A percentile compares a stretch with the other conserved stretches of the same genome.
Conservation (phyloP, 2,797 vertebrate genomes). For the Microctenopoma steveboyesi region DNA sequence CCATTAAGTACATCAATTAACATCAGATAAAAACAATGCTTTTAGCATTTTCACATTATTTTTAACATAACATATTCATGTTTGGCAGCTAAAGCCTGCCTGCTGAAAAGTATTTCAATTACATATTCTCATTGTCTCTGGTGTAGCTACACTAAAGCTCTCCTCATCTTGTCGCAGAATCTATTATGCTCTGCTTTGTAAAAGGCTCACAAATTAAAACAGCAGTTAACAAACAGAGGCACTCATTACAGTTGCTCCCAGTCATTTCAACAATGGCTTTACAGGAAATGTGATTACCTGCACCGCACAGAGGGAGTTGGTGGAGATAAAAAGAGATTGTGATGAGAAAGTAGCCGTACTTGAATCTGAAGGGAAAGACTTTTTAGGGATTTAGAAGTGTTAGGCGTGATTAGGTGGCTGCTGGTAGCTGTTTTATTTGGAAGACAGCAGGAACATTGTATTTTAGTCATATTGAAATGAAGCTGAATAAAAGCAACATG, state of each 20-base stretch:
- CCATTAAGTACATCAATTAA: constrained; percentile 3
- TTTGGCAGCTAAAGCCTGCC: not conserved
- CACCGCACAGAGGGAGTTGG: not conserved
- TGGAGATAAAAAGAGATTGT: not conserved
- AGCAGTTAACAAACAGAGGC: constrained; percentile 48
- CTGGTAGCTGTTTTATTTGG: not conserved
- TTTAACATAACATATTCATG: not conserved
- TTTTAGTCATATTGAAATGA: not conserved
- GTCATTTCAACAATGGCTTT: constrained; percentile 35
- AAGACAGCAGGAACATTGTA: not conserved
- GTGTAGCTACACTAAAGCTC: constrained; percentile 22
- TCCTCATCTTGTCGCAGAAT: constrained; percentile 22
- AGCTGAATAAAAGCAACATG: not conserved
- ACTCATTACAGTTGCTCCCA: constrained; percentile 42
- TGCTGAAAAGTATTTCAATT: constrained; percentile 11
- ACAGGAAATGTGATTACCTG: constrained; percentile 54
- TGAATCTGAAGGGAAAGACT: constrained; percentile 4
- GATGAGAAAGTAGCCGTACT: constrained; percentile 3
- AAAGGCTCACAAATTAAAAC: constrained; percentile 49
- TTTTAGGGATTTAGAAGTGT: not conserved
- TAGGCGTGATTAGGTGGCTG: not conserved
- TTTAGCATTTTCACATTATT: not conserved
- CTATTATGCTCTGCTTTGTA: constrained; percentile 36
- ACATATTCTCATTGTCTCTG: constrained; percentile 11
- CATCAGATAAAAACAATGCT: not conserved